Base-by-base conservation (phyloP, 1,140 invertebrate species). In the Rhysida immarginata region DNA sequence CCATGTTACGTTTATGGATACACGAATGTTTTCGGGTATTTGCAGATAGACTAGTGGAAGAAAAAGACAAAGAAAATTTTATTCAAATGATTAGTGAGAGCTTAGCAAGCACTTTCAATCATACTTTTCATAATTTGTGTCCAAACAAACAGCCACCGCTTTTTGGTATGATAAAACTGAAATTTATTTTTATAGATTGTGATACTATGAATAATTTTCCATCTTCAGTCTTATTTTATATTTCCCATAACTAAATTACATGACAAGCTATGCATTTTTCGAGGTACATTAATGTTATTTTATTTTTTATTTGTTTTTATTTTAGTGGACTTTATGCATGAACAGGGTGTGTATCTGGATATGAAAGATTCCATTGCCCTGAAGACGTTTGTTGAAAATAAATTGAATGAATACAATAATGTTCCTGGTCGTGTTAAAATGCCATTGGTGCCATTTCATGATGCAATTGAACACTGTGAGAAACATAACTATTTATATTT, bases 1-100 rank as follows among this genome's bases (percentile, higher is more conserved):
- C 77, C 2, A 80, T 89, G 59, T 71, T 85, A 0, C 72, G 84
- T 41, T 71, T 92, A 1, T 92, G 87, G 87, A 76, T 87, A 59
- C 85, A 88, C 68, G 87, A 92, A 65, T 79, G 78, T 56, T 87
- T 81, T 69, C 74, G 87, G 61, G 86, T 90, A 0, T 91, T 89
- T 67, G 77, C 75, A 61, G 88, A 91, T 69, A 77, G 86, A 26
- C 72, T 92, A 0, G 81, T 83, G 26, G 83, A 88, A 68, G 78
- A 83, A 53, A 83, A 79, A 20, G 87, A 92, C 66, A 75, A 76
- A 45, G 80, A 84, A 51, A 83, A 80, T 77, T 90, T 89, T 71
- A 67, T 80, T 46, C 72, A 71, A 53, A 75, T 82, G 53, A 69
- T 89, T 46, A 78, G 79, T 54, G 81, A 83, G 44, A 81, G 83